These are phyloP conservation scores for Petrocephalus microphthalmus DNA, from an alignment of 2,113 vertebrate genomes.

Conservation along the genomic window DNA sequence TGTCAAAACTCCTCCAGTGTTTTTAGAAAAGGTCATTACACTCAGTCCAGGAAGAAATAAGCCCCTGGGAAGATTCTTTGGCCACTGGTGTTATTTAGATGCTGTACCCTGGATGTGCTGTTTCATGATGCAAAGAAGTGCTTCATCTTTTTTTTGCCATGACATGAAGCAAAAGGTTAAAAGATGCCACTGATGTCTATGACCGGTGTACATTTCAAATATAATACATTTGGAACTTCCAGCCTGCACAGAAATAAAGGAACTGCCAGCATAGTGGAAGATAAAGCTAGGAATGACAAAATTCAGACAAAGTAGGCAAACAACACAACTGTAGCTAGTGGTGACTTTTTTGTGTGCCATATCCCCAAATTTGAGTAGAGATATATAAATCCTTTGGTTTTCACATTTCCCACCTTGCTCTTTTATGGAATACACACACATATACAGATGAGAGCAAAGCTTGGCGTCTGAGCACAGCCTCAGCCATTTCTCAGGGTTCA, in stretches of 20 bases:
- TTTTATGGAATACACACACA: background rate
- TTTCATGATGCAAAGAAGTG: background rate
- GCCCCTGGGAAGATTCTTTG: background rate
- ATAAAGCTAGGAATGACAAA: background rate
- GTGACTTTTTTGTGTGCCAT: background rate
- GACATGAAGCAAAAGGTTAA: background rate
- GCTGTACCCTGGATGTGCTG: background rate
- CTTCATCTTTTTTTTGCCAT: background rate
- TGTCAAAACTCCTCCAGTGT: conserved; percentile 4
- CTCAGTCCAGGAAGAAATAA: background rate
- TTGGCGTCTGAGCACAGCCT: background rate
- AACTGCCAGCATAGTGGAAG: background rate
- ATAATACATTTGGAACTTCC: background rate
- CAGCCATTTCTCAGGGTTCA: background rate
- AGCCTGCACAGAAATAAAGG: background rate
- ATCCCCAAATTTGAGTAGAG: background rate
- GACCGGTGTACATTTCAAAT: background rate
- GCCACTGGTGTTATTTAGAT: background rate
- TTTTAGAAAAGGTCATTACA: conserved; percentile 6
- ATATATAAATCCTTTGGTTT: background rate
- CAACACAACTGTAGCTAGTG: background rate
- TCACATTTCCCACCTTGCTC: background rate
- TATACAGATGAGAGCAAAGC: background rate
- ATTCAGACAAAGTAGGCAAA: background rate
- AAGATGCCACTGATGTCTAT: background rate